phyloP scores from a whole-genome alignment of 2,797 vertebrate genomes.

The Neosalanx taihuensis region DNA sequence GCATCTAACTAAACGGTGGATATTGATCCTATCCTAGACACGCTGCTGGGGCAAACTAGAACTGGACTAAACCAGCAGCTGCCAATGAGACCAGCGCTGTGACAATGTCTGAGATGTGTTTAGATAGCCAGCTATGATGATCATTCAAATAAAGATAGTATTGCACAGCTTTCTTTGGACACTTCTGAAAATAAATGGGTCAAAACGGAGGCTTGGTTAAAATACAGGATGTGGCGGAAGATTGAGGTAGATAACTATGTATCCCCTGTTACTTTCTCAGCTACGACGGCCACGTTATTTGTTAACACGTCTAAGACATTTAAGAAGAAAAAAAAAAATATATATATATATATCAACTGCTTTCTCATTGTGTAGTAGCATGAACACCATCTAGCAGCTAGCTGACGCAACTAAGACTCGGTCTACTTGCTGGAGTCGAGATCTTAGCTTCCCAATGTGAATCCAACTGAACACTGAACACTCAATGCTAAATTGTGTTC shows the following conservation, averaged over 20 bases:
- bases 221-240: slow-evolving; percentile 15
- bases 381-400: too few relatives aligned
- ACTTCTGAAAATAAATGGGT: slow-evolving; percentile 23
- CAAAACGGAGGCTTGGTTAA: slow-evolving; percentile 34
- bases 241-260: background rate
- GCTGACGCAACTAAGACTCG: too few relatives aligned
- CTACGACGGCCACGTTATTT: too few relatives aligned
- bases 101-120: background rate
- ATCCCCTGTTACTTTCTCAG: too few relatives aligned
- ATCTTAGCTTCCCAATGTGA: too few relatives aligned
- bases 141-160: background rate
- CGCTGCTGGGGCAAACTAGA: background rate
- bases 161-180: background rate
- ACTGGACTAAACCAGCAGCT: background rate
- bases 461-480: too few relatives aligned
- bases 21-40: background rate
- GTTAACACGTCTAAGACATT: too few relatives aligned
- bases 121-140: background rate
- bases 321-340: too few relatives aligned
- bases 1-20: background rate
- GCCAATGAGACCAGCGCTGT: background rate
- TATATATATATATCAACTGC: too few relatives aligned
- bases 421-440: too few relatives aligned
- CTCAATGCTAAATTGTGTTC: too few relatives aligned
- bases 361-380: too few relatives aligned